These are phyloP conservation scores for Anniella stebbinsi DNA, from an alignment of 2,797 vertebrate species.

Conservation along the genomic window DNA sequence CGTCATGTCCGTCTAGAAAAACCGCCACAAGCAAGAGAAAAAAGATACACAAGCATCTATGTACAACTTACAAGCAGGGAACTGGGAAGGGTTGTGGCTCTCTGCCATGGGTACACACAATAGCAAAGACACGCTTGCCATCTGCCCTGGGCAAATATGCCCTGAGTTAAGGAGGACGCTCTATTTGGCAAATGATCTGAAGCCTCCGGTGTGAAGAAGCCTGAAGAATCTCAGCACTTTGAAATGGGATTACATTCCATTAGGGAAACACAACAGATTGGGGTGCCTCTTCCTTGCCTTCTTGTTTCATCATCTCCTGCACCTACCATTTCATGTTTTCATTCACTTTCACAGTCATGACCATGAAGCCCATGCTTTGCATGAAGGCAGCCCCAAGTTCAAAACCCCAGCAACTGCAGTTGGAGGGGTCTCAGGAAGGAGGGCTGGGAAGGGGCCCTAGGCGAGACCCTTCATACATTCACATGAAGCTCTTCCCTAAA, in stretches of 20 bases:
- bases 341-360: background rate
- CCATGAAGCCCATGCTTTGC: background rate
- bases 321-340: background rate
- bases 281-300: background rate
- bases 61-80: background rate
- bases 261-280: background rate
- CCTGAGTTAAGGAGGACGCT: background rate
- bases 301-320: background rate
- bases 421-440: background rate
- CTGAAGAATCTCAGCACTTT: background rate
- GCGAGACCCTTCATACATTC: background rate
- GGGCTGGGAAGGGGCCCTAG: background rate
- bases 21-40: too few species aligned
- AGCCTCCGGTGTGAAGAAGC: background rate
- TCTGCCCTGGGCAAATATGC: background rate
- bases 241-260: background rate
- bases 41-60: background rate
- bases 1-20: too few species aligned
- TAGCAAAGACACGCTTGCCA: background rate
- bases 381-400: background rate
- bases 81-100: background rate
- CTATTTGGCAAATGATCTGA: background rate
- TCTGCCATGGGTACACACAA: background rate
- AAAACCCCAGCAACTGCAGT: background rate
- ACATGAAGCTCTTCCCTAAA: background rate